A percentile compares a stretch with the other conserved stretches of the same genome.
Evolutionary conservation across 1,140 invertebrate species (phyloP).

Genomic region (Drosophila willistoni): DNA sequence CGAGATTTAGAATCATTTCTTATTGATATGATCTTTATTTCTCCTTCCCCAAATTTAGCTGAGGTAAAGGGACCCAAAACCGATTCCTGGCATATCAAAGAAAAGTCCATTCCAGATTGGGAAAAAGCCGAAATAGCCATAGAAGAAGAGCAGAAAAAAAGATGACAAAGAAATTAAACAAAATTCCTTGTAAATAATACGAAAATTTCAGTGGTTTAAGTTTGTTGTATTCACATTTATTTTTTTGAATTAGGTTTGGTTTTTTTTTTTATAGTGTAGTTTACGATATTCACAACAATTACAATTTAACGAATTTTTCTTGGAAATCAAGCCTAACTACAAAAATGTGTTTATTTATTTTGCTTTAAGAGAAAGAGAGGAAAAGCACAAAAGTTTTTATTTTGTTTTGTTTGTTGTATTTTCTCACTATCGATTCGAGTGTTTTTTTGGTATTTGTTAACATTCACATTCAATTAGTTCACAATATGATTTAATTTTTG

Average conservation of each 20-base stretch:
- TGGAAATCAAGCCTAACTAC: slow-evolving; percentile 79
- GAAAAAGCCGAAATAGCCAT: slow-evolving; percentile 83
- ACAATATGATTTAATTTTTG: slow-evolving; percentile 19
- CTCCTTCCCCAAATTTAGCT: slow-evolving; percentile 76
- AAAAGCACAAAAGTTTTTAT: slow-evolving; percentile 68
- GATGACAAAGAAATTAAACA: slow-evolving; percentile 24
- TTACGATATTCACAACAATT: slow-evolving; percentile 81
- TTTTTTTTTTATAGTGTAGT: slow-evolving; percentile 56
- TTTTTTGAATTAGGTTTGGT: slow-evolving; percentile 28
- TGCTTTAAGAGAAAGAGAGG: slow-evolving; percentile 45
- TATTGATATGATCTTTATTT: background rate
- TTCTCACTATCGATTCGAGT: slow-evolving; percentile 34
- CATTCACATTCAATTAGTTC: slow-evolving; percentile 70
- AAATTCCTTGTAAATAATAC: background rate
- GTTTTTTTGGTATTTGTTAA: slow-evolving; percentile 26
- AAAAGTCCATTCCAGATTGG: slow-evolving; percentile 85
- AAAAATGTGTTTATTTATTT: slow-evolving; percentile 51
- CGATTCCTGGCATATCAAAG: slow-evolving; percentile 86
- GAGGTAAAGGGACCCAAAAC: slow-evolving; percentile 91
- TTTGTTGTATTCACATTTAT: slow-evolving; percentile 65
- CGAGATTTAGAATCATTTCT: background rate
- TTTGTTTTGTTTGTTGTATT: slow-evolving; percentile 11
- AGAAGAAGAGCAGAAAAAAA: slow-evolving; percentile 40
- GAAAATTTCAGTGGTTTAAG: background rate
- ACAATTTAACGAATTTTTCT: slow-evolving; percentile 77